phyloP scores from a whole-genome alignment of 2,797 vertebrate species.

The Vultur gryphus region DNA sequence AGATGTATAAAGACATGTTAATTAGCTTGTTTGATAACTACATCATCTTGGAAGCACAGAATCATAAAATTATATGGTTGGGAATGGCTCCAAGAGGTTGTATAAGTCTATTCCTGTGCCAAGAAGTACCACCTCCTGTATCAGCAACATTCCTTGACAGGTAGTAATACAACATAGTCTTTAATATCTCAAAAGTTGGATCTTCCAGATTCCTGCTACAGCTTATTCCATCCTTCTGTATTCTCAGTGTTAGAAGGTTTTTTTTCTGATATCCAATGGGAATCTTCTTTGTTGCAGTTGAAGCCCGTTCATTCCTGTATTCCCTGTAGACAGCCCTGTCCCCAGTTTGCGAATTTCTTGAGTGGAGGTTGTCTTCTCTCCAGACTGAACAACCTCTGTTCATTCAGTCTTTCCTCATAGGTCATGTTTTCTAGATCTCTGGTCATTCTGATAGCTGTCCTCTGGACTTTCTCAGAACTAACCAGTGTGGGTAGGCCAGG shows the following conservation, averaged over 20 bases:
- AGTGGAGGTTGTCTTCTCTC: background rate
- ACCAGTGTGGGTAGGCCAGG: background rate
- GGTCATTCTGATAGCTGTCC: background rate
- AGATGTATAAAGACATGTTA: background rate
- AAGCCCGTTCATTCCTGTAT: background rate
- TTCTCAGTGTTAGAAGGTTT: background rate
- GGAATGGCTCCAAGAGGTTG: background rate
- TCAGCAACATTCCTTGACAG: background rate
- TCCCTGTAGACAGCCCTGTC: background rate
- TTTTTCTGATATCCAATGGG: background rate
- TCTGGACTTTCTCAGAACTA: background rate
- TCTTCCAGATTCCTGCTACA: background rate
- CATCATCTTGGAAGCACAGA: background rate
- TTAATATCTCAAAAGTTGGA: background rate
- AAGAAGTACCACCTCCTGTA: background rate
- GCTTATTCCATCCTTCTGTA: background rate
- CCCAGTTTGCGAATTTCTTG: background rate
- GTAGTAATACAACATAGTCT: background rate
- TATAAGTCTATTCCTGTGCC: background rate
- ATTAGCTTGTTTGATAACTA: background rate
- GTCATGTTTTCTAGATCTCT: background rate
- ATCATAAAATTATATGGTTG: background rate
- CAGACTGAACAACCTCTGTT: background rate
- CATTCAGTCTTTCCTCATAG: accelerated
- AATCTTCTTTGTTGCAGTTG: background rate